phyloP scores from a whole-genome alignment of 2,888 invertebrate genomes.

The Plutella xylostella region DNA sequence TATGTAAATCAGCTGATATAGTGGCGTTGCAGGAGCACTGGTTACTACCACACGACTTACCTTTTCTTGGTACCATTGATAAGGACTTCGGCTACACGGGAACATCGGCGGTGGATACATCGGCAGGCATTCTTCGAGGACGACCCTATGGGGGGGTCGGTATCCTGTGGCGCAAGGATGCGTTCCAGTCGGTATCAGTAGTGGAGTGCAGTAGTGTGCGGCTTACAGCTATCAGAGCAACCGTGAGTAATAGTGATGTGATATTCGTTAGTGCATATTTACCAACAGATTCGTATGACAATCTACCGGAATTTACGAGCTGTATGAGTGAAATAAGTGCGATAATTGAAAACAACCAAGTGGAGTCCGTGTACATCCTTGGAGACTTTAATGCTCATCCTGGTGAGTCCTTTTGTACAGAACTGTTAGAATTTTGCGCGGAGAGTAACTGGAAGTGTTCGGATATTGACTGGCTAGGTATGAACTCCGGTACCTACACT shows the following conservation, averaged over 20 bases:
- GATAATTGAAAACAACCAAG: background rate
- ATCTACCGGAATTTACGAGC: background rate
- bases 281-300: background rate
- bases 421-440: constrained; percentile 7
- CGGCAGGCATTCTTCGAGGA: too few relatives aligned
- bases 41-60: constrained; percentile 10
- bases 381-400: constrained; percentile 4
- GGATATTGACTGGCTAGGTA: constrained; percentile 7
- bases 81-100: too few relatives aligned
- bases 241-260: background rate
- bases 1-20: too few relatives aligned
- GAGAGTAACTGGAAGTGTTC: constrained; percentile 9
- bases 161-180: too few relatives aligned
- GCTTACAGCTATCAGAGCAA: background rate
- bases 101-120: too few relatives aligned
- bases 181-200: too few relatives aligned
- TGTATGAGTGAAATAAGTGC: constrained; percentile 1
- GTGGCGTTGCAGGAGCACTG: too few relatives aligned
- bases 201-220: too few relatives aligned
- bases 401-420: constrained; percentile 5
- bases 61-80: too few relatives aligned
- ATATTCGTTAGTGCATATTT: background rate
- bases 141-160: too few relatives aligned
- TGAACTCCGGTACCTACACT: constrained; percentile 4
- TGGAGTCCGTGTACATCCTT: background rate